Conservation (phyloP, 2,797 vertebrate genomes). For the Microhierax caerulescens region DNA sequence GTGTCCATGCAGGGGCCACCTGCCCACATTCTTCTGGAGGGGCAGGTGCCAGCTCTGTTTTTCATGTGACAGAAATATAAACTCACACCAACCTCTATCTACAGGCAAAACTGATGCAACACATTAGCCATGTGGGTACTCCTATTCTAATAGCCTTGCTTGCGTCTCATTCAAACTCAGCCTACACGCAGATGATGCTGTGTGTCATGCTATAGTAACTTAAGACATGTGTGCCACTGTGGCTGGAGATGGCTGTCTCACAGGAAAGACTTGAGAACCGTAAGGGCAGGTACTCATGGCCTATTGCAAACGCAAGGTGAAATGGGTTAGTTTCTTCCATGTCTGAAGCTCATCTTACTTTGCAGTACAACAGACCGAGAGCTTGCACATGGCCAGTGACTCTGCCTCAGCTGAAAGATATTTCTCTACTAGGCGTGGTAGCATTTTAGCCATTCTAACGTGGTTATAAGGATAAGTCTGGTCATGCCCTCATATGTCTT, state of each 20-base stretch:
- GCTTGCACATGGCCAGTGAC: background rate
- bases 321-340: background rate
- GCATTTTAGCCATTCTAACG: background rate
- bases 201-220: background rate
- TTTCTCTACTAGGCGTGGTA: background rate
- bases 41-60: background rate
- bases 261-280: background rate
- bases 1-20: background rate
- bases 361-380: background rate
- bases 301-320: background rate
- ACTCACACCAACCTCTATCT: background rate
- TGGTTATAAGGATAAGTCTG: background rate
- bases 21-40: background rate
- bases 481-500: background rate
- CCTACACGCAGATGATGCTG: background rate
- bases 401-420: background rate
- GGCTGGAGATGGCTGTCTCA: background rate
- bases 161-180: background rate
- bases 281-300: background rate
- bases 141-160: background rate
- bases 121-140: background rate
- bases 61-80: background rate
- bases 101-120: background rate
- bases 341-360: background rate
- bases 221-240: background rate